Evolutionary conservation across 2,797 vertebrate genomes (phyloP).

Genomic region (Poecilia picta): DNA sequence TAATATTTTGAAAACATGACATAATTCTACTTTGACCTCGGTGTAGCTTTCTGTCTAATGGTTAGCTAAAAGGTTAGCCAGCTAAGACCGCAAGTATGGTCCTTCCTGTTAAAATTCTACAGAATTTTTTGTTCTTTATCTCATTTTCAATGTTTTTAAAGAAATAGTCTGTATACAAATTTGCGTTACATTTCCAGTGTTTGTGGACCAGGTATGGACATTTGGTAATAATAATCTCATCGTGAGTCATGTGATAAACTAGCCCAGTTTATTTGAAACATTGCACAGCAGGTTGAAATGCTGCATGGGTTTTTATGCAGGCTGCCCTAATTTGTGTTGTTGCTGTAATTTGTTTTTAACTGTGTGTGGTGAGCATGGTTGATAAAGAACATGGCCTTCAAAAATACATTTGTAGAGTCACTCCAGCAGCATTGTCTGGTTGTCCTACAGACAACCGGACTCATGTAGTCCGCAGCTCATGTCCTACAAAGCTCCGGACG

Average conservation of each 20-base stretch:
- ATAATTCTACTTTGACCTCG: neutral
- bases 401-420: neutral
- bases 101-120: neutral
- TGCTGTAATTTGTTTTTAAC: neutral
- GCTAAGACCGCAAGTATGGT: neutral
- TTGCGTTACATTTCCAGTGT: neutral
- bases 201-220: neutral
- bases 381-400: neutral
- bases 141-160: neutral
- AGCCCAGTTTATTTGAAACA: neutral
- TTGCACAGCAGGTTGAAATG: neutral
- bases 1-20: neutral
- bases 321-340: neutral
- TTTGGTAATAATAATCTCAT: neutral
- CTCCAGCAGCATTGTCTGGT: neutral
- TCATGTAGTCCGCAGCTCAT: neutral
- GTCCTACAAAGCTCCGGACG: neutral
- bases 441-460: too few relatives aligned
- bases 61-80: neutral
- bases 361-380: neutral
- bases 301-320: neutral
- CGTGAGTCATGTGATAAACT: neutral
- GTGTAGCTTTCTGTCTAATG: neutral
- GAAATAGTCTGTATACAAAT: neutral
- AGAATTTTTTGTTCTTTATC: neutral